phyloP scores from a whole-genome alignment of 2,113 vertebrate species.

The Ceratotherium simum region DNA sequence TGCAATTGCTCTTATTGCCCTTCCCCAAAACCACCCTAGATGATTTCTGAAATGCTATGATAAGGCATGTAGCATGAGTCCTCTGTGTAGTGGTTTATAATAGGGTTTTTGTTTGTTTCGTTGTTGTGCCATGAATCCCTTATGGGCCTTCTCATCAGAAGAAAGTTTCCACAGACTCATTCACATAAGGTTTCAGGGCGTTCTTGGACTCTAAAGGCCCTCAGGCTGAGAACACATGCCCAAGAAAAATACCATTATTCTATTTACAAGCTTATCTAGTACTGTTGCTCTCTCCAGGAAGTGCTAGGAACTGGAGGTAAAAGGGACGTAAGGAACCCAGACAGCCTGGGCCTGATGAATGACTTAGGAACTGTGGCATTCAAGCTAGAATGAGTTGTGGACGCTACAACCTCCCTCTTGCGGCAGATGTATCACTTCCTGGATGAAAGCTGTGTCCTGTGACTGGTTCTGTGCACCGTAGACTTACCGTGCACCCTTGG shows the following conservation, averaged over 20 bases:
- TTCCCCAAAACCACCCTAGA: background rate
- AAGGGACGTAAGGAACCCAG: background rate
- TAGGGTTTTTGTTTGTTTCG: slow-evolving; percentile 16
- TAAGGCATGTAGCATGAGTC: background rate
- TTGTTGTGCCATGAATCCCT: background rate
- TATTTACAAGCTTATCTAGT: background rate
- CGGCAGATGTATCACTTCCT: background rate
- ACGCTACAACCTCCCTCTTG: background rate
- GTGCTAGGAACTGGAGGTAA: background rate
- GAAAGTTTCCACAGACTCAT: background rate
- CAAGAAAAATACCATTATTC: background rate
- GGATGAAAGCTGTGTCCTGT: background rate
- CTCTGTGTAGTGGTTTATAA: background rate
- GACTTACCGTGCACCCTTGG: background rate
- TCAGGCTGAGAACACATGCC: background rate
- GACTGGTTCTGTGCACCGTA: background rate
- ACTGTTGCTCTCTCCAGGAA: background rate
- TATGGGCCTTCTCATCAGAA: background rate
- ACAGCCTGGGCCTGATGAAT: background rate
- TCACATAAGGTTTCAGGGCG: background rate
- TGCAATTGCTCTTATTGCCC: background rate
- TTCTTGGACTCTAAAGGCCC: background rate
- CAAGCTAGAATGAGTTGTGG: background rate
- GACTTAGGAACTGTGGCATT: background rate
- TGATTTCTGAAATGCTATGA: background rate